Conservation (phyloP, 2,888 invertebrate species). For the Acrobasis suavella region DNA sequence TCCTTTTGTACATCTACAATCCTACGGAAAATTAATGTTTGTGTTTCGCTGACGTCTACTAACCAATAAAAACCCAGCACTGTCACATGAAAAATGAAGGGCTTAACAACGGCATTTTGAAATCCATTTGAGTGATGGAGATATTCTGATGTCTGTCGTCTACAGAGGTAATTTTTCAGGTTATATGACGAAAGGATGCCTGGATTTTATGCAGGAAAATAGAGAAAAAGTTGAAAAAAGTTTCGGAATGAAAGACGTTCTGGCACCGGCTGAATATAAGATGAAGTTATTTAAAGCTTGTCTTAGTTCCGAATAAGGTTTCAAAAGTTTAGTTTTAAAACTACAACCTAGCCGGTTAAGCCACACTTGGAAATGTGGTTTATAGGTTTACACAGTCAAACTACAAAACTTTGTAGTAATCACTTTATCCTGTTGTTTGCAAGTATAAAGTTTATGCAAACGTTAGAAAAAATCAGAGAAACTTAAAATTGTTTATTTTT, state of each 20-base stretch:
- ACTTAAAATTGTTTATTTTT: no score
- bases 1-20: not conserved
- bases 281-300: not conserved
- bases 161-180: conserved; percentile 12
- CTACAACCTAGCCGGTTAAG: no score
- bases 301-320: not conserved
- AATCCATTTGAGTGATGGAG: conserved; percentile 17
- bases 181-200: not conserved
- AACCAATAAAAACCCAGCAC: conserved; percentile 36
- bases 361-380: no score
- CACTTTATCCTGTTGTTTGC: no score
- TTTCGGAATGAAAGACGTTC: not conserved
- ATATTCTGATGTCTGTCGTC: conserved; percentile 4
- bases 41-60: not conserved
- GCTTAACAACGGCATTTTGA: conserved; percentile 16
- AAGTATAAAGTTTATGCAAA: no score
- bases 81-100: conserved; percentile 39
- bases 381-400: no score
- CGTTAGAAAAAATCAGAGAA: no score
- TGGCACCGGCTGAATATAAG: not conserved
- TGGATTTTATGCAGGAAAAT: not conserved
- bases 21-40: conserved; percentile 3
- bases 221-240: not conserved
- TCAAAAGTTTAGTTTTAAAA: not conserved
- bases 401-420: no score